Evolutionary conservation across 2,113 vertebrate species (phyloP).

Genomic region (Galbula dea): DNA sequence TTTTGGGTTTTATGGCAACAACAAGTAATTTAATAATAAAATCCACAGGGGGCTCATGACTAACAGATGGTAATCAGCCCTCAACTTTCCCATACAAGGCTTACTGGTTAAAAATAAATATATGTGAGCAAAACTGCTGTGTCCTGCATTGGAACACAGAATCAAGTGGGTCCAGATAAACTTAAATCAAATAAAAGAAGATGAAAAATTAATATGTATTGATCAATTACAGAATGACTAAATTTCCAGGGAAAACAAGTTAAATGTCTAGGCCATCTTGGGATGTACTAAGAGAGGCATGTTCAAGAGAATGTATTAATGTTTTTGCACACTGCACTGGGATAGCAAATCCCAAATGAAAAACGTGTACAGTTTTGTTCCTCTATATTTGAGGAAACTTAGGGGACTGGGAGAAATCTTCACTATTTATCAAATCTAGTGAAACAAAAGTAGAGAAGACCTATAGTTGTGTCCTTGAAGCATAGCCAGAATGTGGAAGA

Average conservation of each 20-base stretch:
- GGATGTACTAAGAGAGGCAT: neutral
- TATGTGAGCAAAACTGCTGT: neutral
- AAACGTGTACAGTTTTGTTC: neutral
- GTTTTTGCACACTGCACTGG: neutral
- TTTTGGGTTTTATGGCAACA: neutral
- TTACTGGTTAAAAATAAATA: conserved; percentile 1
- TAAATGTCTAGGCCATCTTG: neutral
- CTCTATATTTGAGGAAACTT: neutral
- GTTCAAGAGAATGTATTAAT: neutral
- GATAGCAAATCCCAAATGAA: neutral
- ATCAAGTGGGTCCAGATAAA: neutral
- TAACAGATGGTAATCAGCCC: neutral
- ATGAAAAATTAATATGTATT: neutral
- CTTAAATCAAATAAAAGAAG: neutral
- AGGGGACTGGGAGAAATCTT: neutral
- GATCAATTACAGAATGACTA: neutral
- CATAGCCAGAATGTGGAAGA: neutral
- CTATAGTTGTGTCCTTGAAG: neutral
- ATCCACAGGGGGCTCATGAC: neutral
- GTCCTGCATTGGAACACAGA: neutral
- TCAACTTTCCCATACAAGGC: neutral
- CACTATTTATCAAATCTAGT: neutral
- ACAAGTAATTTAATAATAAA: conserved; percentile 3
- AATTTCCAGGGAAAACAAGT: neutral
- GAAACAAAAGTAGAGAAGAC: neutral